Base-by-base conservation (phyloP, 2,113 vertebrate species). In the Orthochromis malagaraziensis region DNA sequence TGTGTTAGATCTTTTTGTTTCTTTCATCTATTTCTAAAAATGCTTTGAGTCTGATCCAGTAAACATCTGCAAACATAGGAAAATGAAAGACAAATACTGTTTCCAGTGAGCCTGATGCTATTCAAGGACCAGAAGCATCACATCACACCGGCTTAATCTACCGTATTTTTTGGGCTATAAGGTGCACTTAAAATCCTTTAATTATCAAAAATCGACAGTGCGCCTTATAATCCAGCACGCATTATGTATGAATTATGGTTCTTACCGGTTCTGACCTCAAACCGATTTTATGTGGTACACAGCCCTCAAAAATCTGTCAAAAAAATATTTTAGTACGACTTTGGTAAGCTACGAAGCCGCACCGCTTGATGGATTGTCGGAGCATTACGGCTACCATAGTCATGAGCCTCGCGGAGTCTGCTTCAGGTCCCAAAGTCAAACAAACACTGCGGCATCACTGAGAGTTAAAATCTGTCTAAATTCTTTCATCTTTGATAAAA, bases 351-450 rank as follows among this genome's bases (percentile, higher is more conserved):
- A 57, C 6, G 1, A 57, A 57, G 12, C 24, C 2, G 1, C 12
- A 57, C 6, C 2, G 1, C 54, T 58, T 17, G 55, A 57, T 57
- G 2, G 55, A 57, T 29, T 29, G 1, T 29, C 4, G 7, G 55
- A 16, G 55, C 55, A 57, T 57, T 57, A 57, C 1, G 0, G 24
- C 24, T 57, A 57, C 55, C 4, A 3, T 16, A 57, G 24, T 2
- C 55, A 26, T 7, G 54, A 58, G 57, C 55, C 55, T 58, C 0
- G 0, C 0, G 0, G 14, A 58, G 55, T 31, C 3, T 4, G 14
- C 26, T 58, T 0, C 55, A 58, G 13, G 24, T 58, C 4, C 13
- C 13, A 29, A 57, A 57, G 54, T 57, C 54, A 57, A 31, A 58
- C 13, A 0, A 58, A 9, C 55, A 58, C 55, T 31, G 14, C 1